phyloP scores from a whole-genome alignment of 2,113 vertebrate genomes.

The Zootoca vivipara region DNA sequence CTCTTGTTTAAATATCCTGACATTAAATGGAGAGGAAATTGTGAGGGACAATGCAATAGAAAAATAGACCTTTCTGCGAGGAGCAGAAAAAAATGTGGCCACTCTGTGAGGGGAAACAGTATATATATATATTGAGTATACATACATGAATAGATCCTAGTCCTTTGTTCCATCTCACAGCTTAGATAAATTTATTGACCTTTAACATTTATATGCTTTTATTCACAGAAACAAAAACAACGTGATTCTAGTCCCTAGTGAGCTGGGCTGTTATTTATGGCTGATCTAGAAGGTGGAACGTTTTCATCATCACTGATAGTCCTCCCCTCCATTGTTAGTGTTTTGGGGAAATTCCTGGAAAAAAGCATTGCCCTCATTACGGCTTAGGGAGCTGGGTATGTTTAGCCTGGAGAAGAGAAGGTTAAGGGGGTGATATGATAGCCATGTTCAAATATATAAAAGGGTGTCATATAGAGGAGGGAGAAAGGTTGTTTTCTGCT shows the following conservation, averaged over 20 bases:
- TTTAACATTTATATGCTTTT: too few species aligned
- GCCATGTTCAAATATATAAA: too few species aligned
- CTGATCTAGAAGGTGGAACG: background rate
- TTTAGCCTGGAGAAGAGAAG: too few species aligned
- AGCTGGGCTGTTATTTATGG: background rate
- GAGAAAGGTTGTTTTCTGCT: too few species aligned
- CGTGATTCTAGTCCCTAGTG: background rate
- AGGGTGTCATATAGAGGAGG: too few species aligned
- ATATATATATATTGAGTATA: too few species aligned
- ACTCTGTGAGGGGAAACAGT: background rate
- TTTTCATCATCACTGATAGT: background rate
- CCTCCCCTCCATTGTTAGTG: too few species aligned
- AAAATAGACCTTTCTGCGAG: background rate
- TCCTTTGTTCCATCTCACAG: too few species aligned
- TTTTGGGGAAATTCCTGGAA: background rate
- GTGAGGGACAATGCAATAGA: background rate
- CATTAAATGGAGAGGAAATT: slow-evolving; percentile 38
- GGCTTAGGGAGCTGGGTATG: too few species aligned
- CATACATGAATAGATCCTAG: too few species aligned
- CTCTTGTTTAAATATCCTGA: slow-evolving; percentile 51
- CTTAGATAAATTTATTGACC: too few species aligned
- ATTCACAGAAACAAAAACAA: background rate
- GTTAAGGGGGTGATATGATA: too few species aligned
- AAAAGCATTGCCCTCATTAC: background rate
- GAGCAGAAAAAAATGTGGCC: background rate